Base-by-base conservation (phyloP, 2,113 vertebrate species). In the Prunella himalayana region DNA sequence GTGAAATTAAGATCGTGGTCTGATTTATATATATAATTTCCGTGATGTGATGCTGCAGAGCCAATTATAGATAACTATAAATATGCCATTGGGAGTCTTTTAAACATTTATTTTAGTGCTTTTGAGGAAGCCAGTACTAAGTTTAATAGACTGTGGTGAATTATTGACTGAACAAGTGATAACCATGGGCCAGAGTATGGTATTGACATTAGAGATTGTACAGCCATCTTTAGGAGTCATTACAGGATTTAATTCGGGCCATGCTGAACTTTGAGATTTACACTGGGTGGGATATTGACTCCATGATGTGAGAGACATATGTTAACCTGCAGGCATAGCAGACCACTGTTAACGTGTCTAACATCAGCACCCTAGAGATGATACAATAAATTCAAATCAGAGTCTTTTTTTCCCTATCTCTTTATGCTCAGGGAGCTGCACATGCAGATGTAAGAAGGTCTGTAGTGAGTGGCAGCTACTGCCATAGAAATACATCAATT, bases 161-260 rank as follows among this genome's bases (percentile, higher is more conserved):
- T 97, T 95, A 94, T 83, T 96, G 96, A 93, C 90, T 7, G 82
- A 92, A 82, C 54, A 83, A 95, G 86, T 94, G 92, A 90, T 41
- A 84, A 49, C 60, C 20, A 7, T 23, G 49, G 72, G 56, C 60
- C 80, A 6, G 60, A 45, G 76, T 41, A 25, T 2, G 25, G 21
- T 92, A 79, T 95, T 96, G 95, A 93, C 86, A 72, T 92, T 84
- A 75, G 51, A 64, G 90, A 84, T 81, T 88, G 51, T 84, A 37
- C 13, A 20, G 51, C 71, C 13, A 1, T 75, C 86, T 90, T 95
- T 75, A 90, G 82, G 79, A 94, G 82, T 75, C 79, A 68, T 95
- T 93, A 90, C 19, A 37, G 79, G 69, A 81, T 88, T 84, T 86
- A 75, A 84, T 94, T 78, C 0, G 0, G 80, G 72, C 47, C 51